Evolutionary conservation across 2,113 vertebrate species (phyloP).

Genomic region (Piaya cayana): DNA sequence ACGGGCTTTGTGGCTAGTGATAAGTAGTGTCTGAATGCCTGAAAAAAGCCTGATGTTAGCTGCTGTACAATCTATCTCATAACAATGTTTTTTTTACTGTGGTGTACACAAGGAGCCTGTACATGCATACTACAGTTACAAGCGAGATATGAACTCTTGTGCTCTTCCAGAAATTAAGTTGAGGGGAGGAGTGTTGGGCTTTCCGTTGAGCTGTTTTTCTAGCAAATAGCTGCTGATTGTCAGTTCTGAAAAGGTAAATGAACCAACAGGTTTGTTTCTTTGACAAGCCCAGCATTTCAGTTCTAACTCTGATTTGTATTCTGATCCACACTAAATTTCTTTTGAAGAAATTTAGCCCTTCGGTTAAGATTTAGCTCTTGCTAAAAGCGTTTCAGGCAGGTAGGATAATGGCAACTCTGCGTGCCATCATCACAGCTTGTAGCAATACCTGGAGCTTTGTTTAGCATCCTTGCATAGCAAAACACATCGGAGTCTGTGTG

Average conservation of each 20-base stretch:
- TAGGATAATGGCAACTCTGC: not conserved
- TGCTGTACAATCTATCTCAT: not conserved
- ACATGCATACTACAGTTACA: not conserved
- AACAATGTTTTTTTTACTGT: not conserved
- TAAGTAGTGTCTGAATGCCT: not conserved
- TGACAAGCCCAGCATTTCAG: not conserved
- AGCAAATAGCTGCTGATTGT: not conserved
- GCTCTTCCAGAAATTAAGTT: not conserved
- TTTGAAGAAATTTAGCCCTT: not conserved
- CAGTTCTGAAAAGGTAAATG: not conserved
- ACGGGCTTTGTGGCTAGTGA: not conserved
- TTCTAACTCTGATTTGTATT: not conserved
- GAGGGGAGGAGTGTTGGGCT: not conserved
- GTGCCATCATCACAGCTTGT: rapidly evolving
- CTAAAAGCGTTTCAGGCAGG: not conserved
- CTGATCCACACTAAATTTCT: not conserved
- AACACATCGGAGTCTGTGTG: rapidly evolving
- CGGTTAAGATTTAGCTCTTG: not conserved
- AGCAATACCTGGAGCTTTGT: not conserved
- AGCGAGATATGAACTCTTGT: not conserved
- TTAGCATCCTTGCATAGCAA: not conserved
- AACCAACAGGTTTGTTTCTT: not conserved
- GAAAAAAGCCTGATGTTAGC: not conserved
- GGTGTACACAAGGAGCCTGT: not conserved
- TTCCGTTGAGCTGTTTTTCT: not conserved